phyloP scores from a whole-genome alignment of 2,797 vertebrate genomes.

The Pseudocheirus occidentalis region DNA sequence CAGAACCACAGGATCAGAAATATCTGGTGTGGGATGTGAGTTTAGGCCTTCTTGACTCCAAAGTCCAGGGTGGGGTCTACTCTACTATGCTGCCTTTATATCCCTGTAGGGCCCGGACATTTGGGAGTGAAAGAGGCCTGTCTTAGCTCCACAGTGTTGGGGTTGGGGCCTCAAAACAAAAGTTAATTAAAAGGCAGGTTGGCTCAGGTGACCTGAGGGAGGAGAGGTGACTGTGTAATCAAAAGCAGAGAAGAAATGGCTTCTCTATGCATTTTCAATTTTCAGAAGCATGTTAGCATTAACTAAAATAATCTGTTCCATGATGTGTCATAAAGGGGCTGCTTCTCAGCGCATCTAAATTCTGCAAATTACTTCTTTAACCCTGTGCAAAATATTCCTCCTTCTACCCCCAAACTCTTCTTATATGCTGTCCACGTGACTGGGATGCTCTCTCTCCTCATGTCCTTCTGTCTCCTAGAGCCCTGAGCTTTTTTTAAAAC shows the following conservation, averaged over 20 bases:
- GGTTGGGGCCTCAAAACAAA: background rate
- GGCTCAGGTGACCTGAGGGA: background rate
- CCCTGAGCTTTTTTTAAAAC: no score
- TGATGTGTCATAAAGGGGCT: background rate
- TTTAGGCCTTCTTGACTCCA: no score
- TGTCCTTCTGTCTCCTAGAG: no score
- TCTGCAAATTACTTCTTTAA: background rate
- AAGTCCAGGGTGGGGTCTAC: background rate
- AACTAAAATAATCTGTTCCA: no score
- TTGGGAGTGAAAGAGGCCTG: background rate
- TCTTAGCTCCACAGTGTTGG: background rate
- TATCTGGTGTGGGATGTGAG: no score
- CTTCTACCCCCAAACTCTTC: background rate
- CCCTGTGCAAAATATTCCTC: background rate
- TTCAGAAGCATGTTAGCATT: background rate
- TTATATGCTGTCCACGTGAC: no score
- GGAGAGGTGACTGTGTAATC: background rate
- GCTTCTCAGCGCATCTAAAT: no score
- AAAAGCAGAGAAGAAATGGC: background rate
- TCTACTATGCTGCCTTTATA: background rate
- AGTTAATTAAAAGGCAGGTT: background rate
- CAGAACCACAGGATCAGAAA: no score
- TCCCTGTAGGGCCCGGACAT: no score
- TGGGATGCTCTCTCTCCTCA: no score
- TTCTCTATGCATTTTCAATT: background rate